Evolutionary conservation across 2,888 invertebrate genomes (phyloP).

Genomic region (Epsilonema sp.): DNA sequence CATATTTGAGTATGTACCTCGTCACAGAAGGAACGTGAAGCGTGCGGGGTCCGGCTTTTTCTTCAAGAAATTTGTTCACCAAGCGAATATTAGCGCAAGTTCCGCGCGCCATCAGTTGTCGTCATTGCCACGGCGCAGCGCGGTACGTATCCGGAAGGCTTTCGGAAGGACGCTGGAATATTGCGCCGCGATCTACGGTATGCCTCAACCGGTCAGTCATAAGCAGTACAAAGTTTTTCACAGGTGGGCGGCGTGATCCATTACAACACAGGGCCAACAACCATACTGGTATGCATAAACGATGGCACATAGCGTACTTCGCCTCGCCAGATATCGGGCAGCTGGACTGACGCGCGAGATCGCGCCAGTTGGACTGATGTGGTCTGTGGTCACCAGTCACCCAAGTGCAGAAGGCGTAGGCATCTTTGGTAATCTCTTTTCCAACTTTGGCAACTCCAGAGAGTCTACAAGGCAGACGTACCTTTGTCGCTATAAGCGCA

Average conservation of each 20-base stretch:
- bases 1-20: too few species aligned
- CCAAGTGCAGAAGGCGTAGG: conserved; percentile 65
- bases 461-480: too few species aligned
- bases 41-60: conserved; percentile 60
- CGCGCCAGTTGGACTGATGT: too few species aligned
- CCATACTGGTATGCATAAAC: too few species aligned
- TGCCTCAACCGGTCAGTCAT: too few species aligned
- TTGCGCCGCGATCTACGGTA: too few species aligned
- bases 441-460: conserved; percentile 43
- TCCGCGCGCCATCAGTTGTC: conserved; percentile 87
- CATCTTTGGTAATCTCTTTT: conserved; percentile 46
- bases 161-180: conserved; percentile 52
- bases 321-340: conserved; percentile 50
- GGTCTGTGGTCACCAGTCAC: conserved; percentile 85
- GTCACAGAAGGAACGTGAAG: conserved; percentile 64
- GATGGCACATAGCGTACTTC: conserved; percentile 48
- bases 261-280: too few species aligned
- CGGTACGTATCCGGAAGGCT: conserved; percentile 98
- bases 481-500: too few species aligned
- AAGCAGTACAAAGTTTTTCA: too few species aligned
- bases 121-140: conserved; percentile 83
- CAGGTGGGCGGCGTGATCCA: too few species aligned
- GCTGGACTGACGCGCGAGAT: conserved; percentile 84
- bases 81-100: conserved; percentile 94
- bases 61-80: conserved; percentile 57